Conservation (phyloP, 2,888 invertebrate species). For the Drosophila anceps region DNA sequence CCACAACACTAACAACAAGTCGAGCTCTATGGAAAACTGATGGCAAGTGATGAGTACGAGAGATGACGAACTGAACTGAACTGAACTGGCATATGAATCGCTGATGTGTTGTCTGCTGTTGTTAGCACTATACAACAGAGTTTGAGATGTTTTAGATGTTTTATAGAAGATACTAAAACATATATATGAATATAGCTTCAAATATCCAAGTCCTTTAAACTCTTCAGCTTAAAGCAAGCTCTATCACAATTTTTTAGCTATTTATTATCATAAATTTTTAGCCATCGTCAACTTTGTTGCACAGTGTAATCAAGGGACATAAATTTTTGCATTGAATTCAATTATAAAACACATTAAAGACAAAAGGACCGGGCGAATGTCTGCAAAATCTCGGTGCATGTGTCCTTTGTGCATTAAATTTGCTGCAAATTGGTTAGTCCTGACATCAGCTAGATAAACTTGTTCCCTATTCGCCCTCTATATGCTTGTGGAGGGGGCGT, state of each 20-base stretch:
- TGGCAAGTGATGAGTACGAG: slow-evolving; percentile 40
- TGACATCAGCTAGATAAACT: slow-evolving; percentile 78
- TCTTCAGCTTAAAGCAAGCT: background rate
- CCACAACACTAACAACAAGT: slow-evolving; percentile 10
- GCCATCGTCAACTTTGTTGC: slow-evolving; percentile 4
- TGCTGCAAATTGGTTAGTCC: slow-evolving; percentile 82
- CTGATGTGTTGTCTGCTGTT: slow-evolving; percentile 28
- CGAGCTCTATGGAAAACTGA: slow-evolving; percentile 16
- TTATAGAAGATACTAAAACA: no score
- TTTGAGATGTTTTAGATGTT: no score
- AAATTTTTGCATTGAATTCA: slow-evolving; percentile 75
- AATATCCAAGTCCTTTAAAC: background rate
- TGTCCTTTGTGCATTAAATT: slow-evolving; percentile 76
- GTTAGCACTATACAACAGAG: slow-evolving; percentile 4
- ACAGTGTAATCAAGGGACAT: slow-evolving; percentile 54
- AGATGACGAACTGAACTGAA: slow-evolving; percentile 63
- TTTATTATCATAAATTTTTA: background rate
- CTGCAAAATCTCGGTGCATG: slow-evolving; percentile 59
- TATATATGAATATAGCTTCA: no score
- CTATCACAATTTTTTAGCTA: background rate
- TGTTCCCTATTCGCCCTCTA: slow-evolving; percentile 20
- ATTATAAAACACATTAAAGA: slow-evolving; percentile 69
- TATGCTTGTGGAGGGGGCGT: slow-evolving; percentile 30
- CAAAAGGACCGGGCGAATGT: slow-evolving; percentile 47
- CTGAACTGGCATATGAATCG: slow-evolving; percentile 65